phyloP scores from a whole-genome alignment of 1,140 invertebrate species.

The Anoplophora glabripennis region DNA sequence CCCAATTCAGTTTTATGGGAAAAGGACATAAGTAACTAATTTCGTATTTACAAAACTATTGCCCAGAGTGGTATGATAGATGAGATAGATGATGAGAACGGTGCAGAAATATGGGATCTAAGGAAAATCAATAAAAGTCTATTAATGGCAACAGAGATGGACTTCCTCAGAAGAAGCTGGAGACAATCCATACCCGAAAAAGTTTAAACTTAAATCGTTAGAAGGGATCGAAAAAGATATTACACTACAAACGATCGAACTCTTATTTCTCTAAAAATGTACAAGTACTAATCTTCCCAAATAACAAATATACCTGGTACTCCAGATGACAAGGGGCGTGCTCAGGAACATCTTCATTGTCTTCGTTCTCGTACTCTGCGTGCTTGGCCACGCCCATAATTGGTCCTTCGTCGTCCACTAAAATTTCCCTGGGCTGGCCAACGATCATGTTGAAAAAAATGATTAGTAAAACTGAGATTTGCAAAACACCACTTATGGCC shows the following conservation, averaged over 20 bases:
- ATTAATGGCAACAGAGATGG: constrained; percentile 7
- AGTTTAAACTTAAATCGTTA: background rate
- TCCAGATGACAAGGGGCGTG: constrained; percentile 38
- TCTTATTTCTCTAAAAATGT: too few species aligned
- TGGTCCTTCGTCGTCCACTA: constrained; percentile 21
- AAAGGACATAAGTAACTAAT: too few species aligned
- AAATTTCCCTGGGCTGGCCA: constrained; percentile 16
- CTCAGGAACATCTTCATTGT: constrained; percentile 13
- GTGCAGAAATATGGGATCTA: constrained; percentile 7
- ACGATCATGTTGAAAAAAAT: constrained; percentile 1
- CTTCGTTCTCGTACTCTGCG: constrained; percentile 2
- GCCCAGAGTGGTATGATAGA: too few species aligned
- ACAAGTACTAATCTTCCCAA: too few species aligned
- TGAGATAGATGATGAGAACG: too few species aligned
- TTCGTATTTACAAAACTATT: too few species aligned
- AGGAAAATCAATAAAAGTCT: background rate
- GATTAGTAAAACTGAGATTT: background rate
- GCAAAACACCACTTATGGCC: background rate
- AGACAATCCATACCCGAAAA: background rate
- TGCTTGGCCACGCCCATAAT: constrained; percentile 8
- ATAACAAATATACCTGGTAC: constrained; percentile 36
- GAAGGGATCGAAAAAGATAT: background rate
- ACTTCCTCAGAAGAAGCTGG: constrained; percentile 8
- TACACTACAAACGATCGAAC: too few species aligned
- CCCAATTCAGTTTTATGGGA: too few species aligned